Evolutionary conservation across 2,113 vertebrate species (phyloP), one percentile per base, ranked within the genome.

Genomic region (Callionymus lyra): DNA sequence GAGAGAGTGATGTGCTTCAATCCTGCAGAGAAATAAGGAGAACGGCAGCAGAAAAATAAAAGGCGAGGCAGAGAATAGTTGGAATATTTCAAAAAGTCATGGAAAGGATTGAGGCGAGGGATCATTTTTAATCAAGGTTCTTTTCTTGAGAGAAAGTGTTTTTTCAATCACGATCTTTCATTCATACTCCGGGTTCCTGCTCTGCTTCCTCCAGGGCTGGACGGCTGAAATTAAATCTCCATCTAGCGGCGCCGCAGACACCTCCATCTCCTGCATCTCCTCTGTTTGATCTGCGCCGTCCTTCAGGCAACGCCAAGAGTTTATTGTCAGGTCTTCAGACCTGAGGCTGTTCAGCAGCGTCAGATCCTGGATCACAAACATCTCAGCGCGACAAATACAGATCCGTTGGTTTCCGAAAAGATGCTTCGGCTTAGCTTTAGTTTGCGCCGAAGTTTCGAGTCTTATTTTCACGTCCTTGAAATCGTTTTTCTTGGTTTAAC

Each of bases 121-220:
- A n/a, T n/a, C n/a, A n/a, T n/a, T 27, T 27, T 27, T 27, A 27
- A 27, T 66, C 51, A 50, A 55, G 53, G 53, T 64, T 44, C 49
- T 56, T 31, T 38, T 4, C 21, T 27, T 8, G 21, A 8, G 21
- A 4, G 21, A 8, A 27, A 65, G 55, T 47, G 56, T 56, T 57
- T 68, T 74, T 80, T 77, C 70, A 60, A 64, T 78, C 65, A 68
- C 53, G 55, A 54, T 52, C 49, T 52, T 74, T 47, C 63, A 53
- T 68, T 74, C 56, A 61, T 59, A 42, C 59, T 45, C 27, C 53
- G 61, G n/a, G 58, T 58, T 53, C 31, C 38, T 38, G 38, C 31
- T 5, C 41, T 2, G 41, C 50, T 53, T 60, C 48, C 56, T 50
- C 41, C 1, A 9, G 46, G 66, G 38, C 44, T 49, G 41, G 52